These are phyloP conservation scores for Anoplius nigerrimus DNA, from an alignment of 2,888 invertebrate species.

Conservation along the genomic window DNA sequence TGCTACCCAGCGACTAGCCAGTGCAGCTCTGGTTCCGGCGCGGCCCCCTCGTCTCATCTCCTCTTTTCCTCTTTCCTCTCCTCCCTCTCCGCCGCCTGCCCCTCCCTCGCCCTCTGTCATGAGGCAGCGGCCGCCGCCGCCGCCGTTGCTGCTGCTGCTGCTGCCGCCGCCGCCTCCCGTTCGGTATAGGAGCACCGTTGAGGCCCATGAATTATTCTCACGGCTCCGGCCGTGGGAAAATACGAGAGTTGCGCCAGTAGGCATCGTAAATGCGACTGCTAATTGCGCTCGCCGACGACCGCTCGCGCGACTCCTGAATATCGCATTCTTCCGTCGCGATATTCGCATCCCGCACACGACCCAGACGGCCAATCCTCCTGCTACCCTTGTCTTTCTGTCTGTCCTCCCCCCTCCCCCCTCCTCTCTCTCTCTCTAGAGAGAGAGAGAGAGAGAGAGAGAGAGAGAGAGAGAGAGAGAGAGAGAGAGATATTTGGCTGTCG, in stretches of 20 bases:
- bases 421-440: too few relatives aligned
- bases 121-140: slow-evolving; percentile 4
- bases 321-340: slow-evolving; percentile 32
- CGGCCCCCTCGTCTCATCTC: slow-evolving; percentile 21
- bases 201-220: slow-evolving; percentile 73
- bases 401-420: not conserved
- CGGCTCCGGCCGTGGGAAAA: slow-evolving; percentile 74
- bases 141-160: not conserved
- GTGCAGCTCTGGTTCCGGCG: slow-evolving; percentile 5
- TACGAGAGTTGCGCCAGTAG: slow-evolving; percentile 69
- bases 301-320: slow-evolving; percentile 21
- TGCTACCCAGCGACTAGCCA: slow-evolving; percentile 23
- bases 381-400: not conserved
- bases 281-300: slow-evolving; percentile 65
- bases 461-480: too few relatives aligned
- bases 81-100: slow-evolving; percentile 9
- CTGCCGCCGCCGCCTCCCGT: slow-evolving; percentile 21
- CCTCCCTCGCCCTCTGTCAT: slow-evolving; percentile 3
- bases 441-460: too few relatives aligned
- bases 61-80: slow-evolving; percentile 17
- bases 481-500: too few relatives aligned
- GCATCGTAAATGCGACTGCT: slow-evolving; percentile 71
- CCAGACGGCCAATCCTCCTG: not conserved
- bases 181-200: slow-evolving; percentile 53
- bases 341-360: too few relatives aligned